A percentile compares a stretch with the other conserved stretches of the same genome.
Conservation (phyloP, 2,797 vertebrate species). For the Meda fulgida region DNA sequence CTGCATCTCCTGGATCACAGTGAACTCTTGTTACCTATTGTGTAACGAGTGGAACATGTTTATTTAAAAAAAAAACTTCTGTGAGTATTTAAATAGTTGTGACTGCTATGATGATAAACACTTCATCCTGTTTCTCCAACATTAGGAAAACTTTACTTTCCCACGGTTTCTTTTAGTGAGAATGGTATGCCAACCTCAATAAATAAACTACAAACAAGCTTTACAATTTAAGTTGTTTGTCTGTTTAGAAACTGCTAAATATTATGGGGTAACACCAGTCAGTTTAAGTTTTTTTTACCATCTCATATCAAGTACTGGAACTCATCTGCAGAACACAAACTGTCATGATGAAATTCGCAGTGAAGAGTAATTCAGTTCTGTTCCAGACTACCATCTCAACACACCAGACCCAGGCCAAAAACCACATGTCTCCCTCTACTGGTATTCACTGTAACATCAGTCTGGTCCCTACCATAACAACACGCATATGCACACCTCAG, state of each 20-base stretch:
- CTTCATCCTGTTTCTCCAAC: slow-evolving; percentile 8
- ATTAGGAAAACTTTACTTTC: slow-evolving; percentile 39
- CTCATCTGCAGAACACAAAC: slow-evolving; percentile 14
- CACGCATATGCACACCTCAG: not conserved
- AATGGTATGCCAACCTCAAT: not conserved
- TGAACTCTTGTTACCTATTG: slow-evolving; percentile 28
- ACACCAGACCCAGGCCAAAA: slow-evolving; percentile 25
- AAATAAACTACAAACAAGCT: not conserved
- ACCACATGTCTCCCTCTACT: slow-evolving; percentile 54
- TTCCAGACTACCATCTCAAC: slow-evolving; percentile 39
- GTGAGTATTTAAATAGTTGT: slow-evolving; percentile 14
- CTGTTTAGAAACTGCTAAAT: not conserved
- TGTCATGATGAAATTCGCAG: not conserved
- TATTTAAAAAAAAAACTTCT: slow-evolving; percentile 5
- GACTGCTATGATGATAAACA: slow-evolving; percentile 18
- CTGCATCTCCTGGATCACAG: slow-evolving; percentile 1
- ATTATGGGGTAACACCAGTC: not conserved
- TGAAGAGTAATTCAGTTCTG: not conserved
- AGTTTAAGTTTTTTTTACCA: not conserved
- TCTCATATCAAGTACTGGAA: not conserved
- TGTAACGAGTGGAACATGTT: slow-evolving; percentile 17
- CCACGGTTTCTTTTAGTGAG: slow-evolving; percentile 18
- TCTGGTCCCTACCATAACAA: not conserved
- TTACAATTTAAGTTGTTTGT: not conserved
- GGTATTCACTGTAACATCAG: slow-evolving; percentile 31